These are phyloP conservation scores for Scolopax mira DNA, from an alignment of 2,113 vertebrate genomes.

Conservation along the genomic window DNA sequence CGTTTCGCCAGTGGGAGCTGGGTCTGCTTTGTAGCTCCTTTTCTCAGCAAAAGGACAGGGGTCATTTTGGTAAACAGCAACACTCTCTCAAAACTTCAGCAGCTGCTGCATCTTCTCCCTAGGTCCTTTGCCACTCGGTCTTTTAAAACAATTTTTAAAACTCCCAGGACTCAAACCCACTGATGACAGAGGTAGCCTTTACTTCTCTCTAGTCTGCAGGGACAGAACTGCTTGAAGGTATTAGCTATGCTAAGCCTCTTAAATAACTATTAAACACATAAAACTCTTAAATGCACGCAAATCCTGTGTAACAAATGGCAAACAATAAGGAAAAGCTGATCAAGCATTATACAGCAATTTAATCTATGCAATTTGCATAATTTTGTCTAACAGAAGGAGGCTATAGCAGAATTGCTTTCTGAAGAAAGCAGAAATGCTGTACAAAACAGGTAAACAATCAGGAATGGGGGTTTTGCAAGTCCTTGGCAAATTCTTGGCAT, in stretches of 20 bases:
- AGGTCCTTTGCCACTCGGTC: neutral
- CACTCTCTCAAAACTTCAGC: neutral
- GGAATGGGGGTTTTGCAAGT: constrained; percentile 9
- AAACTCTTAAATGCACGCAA: constrained; percentile 57
- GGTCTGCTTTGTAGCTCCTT: neutral
- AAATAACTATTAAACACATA: constrained; percentile 63
- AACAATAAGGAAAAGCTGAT: constrained; percentile 61
- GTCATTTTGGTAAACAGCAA: neutral
- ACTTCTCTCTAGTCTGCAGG: neutral
- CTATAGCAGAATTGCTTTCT: neutral
- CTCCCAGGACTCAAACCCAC: neutral
- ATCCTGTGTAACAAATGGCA: constrained; percentile 58
- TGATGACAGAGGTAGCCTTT: neutral
- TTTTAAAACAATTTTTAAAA: neutral
- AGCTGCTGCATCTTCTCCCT: neutral
- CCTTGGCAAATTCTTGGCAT: neutral
- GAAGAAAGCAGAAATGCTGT: neutral
- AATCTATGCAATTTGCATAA: constrained; percentile 42
- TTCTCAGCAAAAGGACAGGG: neutral
- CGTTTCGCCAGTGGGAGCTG: neutral
- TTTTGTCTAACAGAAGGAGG: constrained; percentile 18
- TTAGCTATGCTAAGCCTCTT: constrained; percentile 62
- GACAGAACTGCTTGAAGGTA: constrained; percentile 41
- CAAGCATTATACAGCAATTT: constrained; percentile 46
- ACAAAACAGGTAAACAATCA: neutral